Conservation (phyloP, 53 echinoderm and acorn worm genomes). For the Pentamera pediparva region DNA sequence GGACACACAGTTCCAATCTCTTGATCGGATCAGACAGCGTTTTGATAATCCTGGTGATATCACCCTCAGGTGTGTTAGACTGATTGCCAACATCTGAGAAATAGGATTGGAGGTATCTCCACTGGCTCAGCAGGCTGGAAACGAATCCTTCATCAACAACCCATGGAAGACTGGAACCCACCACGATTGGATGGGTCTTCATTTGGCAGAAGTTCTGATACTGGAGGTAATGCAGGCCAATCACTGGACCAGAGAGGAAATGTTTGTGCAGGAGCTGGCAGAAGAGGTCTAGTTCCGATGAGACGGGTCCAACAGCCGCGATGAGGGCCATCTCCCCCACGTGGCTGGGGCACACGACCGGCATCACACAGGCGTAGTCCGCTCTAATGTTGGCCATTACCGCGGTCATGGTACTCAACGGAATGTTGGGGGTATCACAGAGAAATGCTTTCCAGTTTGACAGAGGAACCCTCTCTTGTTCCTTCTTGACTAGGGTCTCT, state of each 20-base stretch:
- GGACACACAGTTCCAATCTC: neutral
- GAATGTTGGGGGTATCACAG: neutral
- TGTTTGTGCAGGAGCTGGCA: constrained; percentile 1
- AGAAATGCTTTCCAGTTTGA: constrained; percentile 1
- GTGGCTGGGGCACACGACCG: neutral
- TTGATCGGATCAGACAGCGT: neutral
- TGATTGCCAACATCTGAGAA: neutral
- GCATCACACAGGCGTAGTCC: neutral
- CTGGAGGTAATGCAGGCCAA: neutral
- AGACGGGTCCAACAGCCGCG: neutral
- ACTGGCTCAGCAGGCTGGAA: neutral
- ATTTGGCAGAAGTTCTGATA: neutral
- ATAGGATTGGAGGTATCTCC: neutral
- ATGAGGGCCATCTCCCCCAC: neutral
- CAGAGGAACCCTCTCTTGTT: neutral
- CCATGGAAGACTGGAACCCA: neutral
- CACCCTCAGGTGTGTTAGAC: neutral
- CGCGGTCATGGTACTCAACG: neutral
- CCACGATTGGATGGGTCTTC: neutral
- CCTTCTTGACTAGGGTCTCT: neutral
- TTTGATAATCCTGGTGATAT: neutral
- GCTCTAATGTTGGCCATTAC: neutral
- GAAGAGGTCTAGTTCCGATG: neutral
- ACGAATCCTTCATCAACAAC: neutral
- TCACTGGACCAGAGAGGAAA: constrained; percentile 1